Base-by-base conservation (phyloP, 92 coral and sea anemone species). In the Palythoa grandiflora region DNA sequence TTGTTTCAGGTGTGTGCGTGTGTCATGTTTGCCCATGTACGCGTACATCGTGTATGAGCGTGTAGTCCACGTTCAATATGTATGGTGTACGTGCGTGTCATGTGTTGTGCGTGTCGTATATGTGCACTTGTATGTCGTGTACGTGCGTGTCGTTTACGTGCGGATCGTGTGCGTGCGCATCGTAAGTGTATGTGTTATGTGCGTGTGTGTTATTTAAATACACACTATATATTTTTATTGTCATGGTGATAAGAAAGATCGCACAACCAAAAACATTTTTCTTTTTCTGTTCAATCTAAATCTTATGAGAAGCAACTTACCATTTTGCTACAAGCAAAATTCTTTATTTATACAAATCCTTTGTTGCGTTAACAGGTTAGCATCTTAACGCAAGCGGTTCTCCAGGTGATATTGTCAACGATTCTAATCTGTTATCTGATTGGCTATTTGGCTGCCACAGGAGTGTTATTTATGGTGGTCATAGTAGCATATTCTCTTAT, bases 381-480 rank as follows among this genome's bases (percentile, higher is more conserved):
- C 51, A 9, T 50, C 11, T 39, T 94, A 10, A 37, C 55, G 10
- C 97, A 88, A 72, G 93, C 92, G 9, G 83, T 83, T 14, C 77
- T 92, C 36, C 91, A 94, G 80, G 37, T 94, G 16, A 74, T 91
- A 9, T 78, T 93, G 11, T 83, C 91, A 63, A 89, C 92, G 3
- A 48, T 85, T 19, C 80, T 92, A 15, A 68, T 90, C 85, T 89
- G 93, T 83, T 92, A 86, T 77, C 80, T 92, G 88, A 86, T 94
- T 88, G 95, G 97, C 37, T 92, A 91, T 88, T 78, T 78, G 85
- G 66, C 93, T 1, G 71, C 87, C 1, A 83, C 95, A 13, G 97
- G 97, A 2, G 88, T 92, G 16, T 52, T 87, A 8, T 94, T 92
- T 71, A 89, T 94, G 90, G 0, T 93, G 48, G 3, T 80, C 2